Evolutionary conservation across 1,140 invertebrate species (phyloP).

Genomic region (Acromyrmex heyeri): DNA sequence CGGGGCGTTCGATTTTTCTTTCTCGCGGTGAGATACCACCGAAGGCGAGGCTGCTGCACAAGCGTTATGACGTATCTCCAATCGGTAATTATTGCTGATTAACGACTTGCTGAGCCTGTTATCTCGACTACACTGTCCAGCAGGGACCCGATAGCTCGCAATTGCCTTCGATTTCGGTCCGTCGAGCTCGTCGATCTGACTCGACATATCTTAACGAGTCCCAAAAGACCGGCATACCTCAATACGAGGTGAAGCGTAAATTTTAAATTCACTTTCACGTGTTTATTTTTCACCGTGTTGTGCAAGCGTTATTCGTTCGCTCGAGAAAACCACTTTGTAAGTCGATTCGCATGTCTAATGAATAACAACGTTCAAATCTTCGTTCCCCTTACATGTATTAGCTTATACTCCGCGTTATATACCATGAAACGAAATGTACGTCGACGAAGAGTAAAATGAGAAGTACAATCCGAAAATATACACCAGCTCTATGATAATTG

Average conservation of each 20-base stretch:
- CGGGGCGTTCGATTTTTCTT: constrained; percentile 69
- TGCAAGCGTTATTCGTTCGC: constrained; percentile 15
- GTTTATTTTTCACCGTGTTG: constrained; percentile 38
- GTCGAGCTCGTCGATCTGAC: constrained; percentile 64
- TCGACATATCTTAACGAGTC: constrained; percentile 38
- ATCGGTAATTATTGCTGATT: constrained; percentile 84
- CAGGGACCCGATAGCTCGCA: constrained; percentile 69
- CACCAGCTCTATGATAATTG: constrained; percentile 25
- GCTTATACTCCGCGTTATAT: neutral
- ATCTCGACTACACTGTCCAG: constrained; percentile 71
- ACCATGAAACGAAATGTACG: neutral
- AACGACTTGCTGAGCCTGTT: constrained; percentile 79
- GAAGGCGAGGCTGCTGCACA: constrained; percentile 72
- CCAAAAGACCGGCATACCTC: constrained; percentile 1
- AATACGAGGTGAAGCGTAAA: neutral
- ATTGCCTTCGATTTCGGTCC: constrained; percentile 61
- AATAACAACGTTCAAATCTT: constrained; percentile 34
- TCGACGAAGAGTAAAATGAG: neutral
- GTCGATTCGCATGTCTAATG: constrained; percentile 7
- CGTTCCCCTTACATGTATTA: neutral
- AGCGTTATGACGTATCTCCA: constrained; percentile 77
- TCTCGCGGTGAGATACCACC: constrained; percentile 65
- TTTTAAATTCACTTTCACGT: constrained; percentile 50
- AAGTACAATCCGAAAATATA: constrained; percentile 23
- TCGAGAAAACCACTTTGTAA: constrained; percentile 20